Evolutionary conservation across 37 sponge, comb jelly and placozoan genomes (phyloP).

Genomic region (Cladorhizidae sp.): DNA sequence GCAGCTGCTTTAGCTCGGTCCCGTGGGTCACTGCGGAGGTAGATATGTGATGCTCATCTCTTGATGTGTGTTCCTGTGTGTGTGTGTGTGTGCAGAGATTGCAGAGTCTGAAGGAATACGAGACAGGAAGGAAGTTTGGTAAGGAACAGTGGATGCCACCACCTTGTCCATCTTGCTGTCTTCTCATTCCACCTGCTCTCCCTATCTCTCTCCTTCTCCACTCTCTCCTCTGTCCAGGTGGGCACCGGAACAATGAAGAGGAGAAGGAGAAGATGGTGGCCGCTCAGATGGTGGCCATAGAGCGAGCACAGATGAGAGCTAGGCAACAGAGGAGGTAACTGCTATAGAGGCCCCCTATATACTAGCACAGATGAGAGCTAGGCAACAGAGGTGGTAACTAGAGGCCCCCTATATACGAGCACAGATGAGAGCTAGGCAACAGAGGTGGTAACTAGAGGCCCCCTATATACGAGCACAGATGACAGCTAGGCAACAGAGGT

Average conservation of each 20-base stretch:
- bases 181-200: neutral
- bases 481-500: too few species aligned
- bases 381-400: too few species aligned
- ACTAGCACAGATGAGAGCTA: neutral
- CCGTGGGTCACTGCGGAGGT: too few species aligned
- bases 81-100: conserved; percentile 72
- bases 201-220: neutral
- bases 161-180: neutral
- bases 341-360: neutral
- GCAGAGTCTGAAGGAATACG: conserved; percentile 64
- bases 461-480: too few species aligned
- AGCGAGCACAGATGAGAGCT: conserved; percentile 60
- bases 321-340: neutral
- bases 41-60: too few species aligned
- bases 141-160: neutral
- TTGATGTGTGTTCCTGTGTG: too few species aligned
- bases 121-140: conserved; percentile 69
- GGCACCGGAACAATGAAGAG: conserved; percentile 34
- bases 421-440: conserved; percentile 23
- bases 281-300: conserved; percentile 47
- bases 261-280: conserved; percentile 56
- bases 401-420: conserved; percentile 57
- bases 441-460: neutral
- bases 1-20: too few species aligned
- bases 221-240: conserved; percentile 20